phyloP scores from a whole-genome alignment of 2,797 vertebrate species.

The Arnoldichthys spilopterus region DNA sequence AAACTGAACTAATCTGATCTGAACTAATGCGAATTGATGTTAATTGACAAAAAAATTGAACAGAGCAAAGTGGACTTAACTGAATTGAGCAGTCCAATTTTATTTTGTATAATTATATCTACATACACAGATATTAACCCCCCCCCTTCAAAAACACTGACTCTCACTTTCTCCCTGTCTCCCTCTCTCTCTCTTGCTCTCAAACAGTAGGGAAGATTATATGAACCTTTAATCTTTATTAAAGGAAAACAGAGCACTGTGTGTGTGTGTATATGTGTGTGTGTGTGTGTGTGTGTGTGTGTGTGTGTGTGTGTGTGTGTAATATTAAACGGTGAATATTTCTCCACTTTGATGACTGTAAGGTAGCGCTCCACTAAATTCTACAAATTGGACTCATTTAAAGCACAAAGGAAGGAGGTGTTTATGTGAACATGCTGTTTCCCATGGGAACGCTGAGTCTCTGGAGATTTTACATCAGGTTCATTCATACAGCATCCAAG shows the following conservation, averaged over 20 bases:
- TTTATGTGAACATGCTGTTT: neutral
- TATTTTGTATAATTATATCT: no score
- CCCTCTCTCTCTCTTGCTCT: neutral
- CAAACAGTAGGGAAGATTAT: slow-evolving; percentile 19
- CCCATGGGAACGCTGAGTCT: neutral
- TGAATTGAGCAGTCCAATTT: no score
- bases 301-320: no score
- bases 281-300: neutral
- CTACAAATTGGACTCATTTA: slow-evolving; percentile 15
- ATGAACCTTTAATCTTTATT: slow-evolving; percentile 24
- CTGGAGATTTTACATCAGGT: neutral
- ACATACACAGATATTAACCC: no score
- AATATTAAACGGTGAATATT: neutral
- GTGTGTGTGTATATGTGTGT: neutral
- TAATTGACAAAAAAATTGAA: no score
- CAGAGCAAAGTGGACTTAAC: no score
- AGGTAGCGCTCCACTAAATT: neutral
- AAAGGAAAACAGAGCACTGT: neutral
- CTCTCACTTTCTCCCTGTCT: neutral
- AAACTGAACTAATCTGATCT: neutral
- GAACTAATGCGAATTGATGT: neutral
- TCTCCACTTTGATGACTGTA: neutral
- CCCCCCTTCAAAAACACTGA: neutral
- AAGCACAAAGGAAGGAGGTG: neutral
- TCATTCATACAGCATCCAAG: neutral